A percentile compares a stretch with the other conserved stretches of the same genome.
Evolutionary conservation across 2,888 invertebrate genomes (phyloP).

Genomic region (Cerastis rubricosa): DNA sequence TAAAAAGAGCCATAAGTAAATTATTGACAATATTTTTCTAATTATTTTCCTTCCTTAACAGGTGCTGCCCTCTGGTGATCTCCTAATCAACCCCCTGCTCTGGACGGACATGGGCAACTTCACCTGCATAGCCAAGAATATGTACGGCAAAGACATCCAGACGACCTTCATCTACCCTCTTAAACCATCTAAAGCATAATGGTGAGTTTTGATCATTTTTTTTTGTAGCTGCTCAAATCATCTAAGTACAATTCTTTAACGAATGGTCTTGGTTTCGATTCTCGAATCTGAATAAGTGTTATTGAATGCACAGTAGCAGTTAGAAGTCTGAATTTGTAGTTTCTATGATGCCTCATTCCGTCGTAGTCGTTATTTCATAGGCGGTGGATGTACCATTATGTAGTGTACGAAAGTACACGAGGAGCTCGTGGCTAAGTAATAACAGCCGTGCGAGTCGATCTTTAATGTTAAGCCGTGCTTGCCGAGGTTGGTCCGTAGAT

Average conservation of each 20-base stretch:
- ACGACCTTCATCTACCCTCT: slow-evolving; percentile 94
- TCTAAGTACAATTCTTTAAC: neutral
- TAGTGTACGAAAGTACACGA: too few species aligned
- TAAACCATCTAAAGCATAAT: slow-evolving; percentile 65
- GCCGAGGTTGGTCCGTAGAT: too few species aligned
- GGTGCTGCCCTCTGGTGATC: slow-evolving; percentile 94
- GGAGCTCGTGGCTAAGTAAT: too few species aligned
- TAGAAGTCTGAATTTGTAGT: too few species aligned
- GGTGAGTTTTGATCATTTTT: slow-evolving; percentile 63
- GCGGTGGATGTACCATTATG: too few species aligned
- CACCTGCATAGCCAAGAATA: slow-evolving; percentile 94
- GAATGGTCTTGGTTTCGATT: neutral
- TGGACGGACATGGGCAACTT: slow-evolving; percentile 97
- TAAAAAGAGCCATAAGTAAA: neutral
- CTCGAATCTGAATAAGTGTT: too few species aligned
- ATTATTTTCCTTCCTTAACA: slow-evolving; percentile 63
- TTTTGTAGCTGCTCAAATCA: neutral
- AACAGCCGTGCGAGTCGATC: too few species aligned
- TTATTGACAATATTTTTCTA: neutral
- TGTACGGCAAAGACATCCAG: slow-evolving; percentile 91
- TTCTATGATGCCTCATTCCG: too few species aligned
- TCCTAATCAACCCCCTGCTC: slow-evolving; percentile 93
- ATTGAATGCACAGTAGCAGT: too few species aligned
- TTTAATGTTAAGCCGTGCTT: too few species aligned
- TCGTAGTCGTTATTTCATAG: too few species aligned